Conservation (phyloP, 2,888 invertebrate genomes). For the Melanostoma scalare region DNA sequence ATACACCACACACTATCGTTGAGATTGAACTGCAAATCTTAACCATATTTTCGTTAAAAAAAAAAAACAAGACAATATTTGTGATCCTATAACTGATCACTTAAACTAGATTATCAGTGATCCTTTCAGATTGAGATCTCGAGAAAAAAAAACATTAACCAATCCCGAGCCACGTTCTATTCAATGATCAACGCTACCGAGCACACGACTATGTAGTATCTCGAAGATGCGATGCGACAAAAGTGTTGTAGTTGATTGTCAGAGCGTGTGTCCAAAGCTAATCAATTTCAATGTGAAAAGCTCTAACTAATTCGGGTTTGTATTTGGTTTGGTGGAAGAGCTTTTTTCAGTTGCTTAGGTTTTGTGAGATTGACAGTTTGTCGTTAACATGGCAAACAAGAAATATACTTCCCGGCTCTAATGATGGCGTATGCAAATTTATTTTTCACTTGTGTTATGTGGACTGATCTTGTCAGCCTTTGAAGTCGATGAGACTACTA, state of each 20-base stretch:
- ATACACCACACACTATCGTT: constrained; percentile 44
- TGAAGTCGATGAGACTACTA: constrained; percentile 30
- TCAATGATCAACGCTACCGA: constrained; percentile 48
- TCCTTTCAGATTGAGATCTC: constrained; percentile 25
- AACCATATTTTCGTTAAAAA: constrained; percentile 43
- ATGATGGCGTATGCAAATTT: constrained; percentile 33
- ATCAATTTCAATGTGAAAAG: constrained; percentile 51
- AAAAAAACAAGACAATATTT: background rate
- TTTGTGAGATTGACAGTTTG: constrained; percentile 54
- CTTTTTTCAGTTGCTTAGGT: constrained; percentile 51
- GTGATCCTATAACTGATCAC: constrained; percentile 37
- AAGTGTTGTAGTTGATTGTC: constrained; percentile 9
- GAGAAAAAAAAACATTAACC: background rate
- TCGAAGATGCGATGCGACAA: constrained; percentile 52
- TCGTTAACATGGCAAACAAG: constrained; percentile 54
- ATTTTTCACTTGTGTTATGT: constrained; percentile 18
- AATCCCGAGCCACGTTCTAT: constrained; percentile 35
- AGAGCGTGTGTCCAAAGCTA: constrained; percentile 43
- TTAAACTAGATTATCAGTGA: constrained; percentile 20
- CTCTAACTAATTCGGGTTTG: constrained; percentile 47
- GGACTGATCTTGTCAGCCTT: constrained; percentile 39
- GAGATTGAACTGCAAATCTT: constrained; percentile 25
- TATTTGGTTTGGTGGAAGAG: constrained; percentile 44
- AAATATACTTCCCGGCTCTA: constrained; percentile 42
- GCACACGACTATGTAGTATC: constrained; percentile 56